Evolutionary conservation across 2,113 vertebrate species (phyloP).

Genomic region (Nothocercus nigrocapillus): DNA sequence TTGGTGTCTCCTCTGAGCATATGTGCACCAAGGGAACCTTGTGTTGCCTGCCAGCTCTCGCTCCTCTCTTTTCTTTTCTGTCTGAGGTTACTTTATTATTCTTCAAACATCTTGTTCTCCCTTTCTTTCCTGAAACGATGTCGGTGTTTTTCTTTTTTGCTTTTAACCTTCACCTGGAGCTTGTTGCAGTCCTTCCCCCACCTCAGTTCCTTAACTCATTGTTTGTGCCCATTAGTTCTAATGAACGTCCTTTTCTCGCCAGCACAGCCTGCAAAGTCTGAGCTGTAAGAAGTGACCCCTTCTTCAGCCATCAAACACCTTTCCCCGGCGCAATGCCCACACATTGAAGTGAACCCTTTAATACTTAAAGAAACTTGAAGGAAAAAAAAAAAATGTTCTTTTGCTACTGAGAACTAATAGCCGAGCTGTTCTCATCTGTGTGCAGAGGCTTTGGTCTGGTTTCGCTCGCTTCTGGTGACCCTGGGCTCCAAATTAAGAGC

Average conservation of each 20-base stretch:
- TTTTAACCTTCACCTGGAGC: neutral
- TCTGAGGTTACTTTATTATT: neutral
- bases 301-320: neutral
- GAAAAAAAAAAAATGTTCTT: neutral
- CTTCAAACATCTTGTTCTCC: neutral
- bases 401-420: neutral
- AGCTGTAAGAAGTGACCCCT: neutral
- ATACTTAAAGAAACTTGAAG: neutral
- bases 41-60: neutral
- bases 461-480: neutral
- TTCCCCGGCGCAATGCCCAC: neutral
- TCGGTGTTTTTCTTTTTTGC: neutral
- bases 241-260: neutral
- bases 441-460: neutral
- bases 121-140: neutral
- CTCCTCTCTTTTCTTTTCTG: neutral
- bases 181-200: accelerated
- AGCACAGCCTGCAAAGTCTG: neutral
- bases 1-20: neutral
- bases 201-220: accelerated
- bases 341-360: neutral
- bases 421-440: neutral
- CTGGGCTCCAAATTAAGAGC: neutral
- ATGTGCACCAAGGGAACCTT: neutral
- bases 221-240: neutral